Evolutionary conservation across 2,888 invertebrate species (phyloP).

Genomic region (Melikaiella ostensackeni): DNA sequence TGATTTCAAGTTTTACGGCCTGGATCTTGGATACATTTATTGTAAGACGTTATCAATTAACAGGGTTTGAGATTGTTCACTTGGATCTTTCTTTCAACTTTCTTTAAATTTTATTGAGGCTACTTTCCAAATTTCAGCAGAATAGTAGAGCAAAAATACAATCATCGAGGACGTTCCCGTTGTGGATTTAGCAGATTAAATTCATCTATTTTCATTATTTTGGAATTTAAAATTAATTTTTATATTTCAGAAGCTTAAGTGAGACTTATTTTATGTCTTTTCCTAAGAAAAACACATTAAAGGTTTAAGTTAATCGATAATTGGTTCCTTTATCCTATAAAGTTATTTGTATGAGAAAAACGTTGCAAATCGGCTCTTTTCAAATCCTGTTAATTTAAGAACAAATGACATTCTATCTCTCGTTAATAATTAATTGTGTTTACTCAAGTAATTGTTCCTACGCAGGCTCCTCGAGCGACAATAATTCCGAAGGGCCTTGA

Average conservation of each 20-base stretch:
- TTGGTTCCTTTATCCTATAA: neutral
- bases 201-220: too few relatives aligned
- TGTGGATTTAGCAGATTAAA: too few relatives aligned
- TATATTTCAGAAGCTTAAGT: too few relatives aligned
- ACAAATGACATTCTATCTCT: neutral
- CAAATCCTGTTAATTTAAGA: conserved; percentile 3
- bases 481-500: conserved; percentile 38
- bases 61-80: neutral
- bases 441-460: conserved; percentile 21
- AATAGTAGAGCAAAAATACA: neutral
- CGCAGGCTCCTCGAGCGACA: conserved; percentile 28
- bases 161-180: too few relatives aligned
- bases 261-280: too few relatives aligned
- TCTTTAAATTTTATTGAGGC: neutral
- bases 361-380: neutral
- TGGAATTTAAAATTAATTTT: too few relatives aligned
- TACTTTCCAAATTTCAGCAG: neutral
- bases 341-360: neutral
- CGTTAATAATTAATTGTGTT: neutral
- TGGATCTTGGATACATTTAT: neutral
- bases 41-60: neutral
- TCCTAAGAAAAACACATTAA: too few relatives aligned
- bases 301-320: too few relatives aligned
- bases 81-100: neutral
- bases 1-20: neutral